These are phyloP conservation scores for Oithona nana DNA, from an alignment of 2,888 invertebrate species.

Conservation along the genomic window DNA sequence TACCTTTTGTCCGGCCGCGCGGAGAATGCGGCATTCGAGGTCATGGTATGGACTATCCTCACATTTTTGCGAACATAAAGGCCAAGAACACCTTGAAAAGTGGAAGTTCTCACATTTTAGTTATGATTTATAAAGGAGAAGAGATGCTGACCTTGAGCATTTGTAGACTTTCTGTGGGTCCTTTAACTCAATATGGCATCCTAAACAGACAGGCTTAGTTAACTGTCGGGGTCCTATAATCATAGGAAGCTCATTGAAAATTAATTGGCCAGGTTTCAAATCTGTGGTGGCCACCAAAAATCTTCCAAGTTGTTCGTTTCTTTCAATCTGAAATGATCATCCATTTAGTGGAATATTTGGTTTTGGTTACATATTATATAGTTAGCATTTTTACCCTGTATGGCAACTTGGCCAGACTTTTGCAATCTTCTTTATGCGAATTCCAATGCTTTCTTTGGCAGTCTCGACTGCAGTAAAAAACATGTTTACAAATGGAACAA, in stretches of 20 bases:
- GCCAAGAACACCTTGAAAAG: conserved; percentile 24
- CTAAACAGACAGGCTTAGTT: conserved; percentile 37
- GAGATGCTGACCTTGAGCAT: background rate
- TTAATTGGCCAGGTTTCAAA: conserved; percentile 44
- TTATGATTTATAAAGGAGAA: background rate
- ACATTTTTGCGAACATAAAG: conserved; percentile 46
- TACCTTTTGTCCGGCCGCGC: conserved; percentile 1
- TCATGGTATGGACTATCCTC: conserved; percentile 38
- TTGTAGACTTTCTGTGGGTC: background rate
- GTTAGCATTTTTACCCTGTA: conserved; percentile 17
- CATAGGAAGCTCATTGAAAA: conserved; percentile 49
- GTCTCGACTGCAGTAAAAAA: conserved; percentile 21
- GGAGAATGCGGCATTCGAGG: conserved; percentile 43
- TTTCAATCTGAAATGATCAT: conserved; percentile 5
- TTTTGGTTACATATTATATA: too few relatives aligned
- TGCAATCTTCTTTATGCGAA: conserved; percentile 19
- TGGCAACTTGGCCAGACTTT: conserved; percentile 15
- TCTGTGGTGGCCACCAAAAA: conserved; percentile 43
- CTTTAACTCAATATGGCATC: conserved; percentile 30
- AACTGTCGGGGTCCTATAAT: conserved; percentile 44
- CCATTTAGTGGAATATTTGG: background rate
- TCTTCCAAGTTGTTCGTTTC: conserved; percentile 2
- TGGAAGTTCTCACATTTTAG: conserved; percentile 20
- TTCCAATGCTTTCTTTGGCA: conserved; percentile 21
- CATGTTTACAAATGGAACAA: conserved; percentile 21